Evolutionary conservation across 2,113 vertebrate genomes (phyloP), one percentile per base, ranked within the genome.

Genomic region (Poeciliopsis retropinna): DNA sequence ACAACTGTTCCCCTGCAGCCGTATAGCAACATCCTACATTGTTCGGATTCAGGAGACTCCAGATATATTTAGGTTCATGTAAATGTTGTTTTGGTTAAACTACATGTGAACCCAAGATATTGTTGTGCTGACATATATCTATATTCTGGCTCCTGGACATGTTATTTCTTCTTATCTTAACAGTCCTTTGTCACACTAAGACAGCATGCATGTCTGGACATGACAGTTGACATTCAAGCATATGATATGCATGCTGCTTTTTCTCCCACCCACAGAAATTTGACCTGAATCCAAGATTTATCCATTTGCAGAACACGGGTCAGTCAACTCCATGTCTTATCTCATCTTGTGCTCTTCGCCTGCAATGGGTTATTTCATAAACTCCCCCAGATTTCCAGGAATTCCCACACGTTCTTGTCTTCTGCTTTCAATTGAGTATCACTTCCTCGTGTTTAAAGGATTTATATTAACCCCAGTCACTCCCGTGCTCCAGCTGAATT

Each of bases 241-340:
- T 27, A 10, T 76, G 61, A 70, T 87, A 80, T 87, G 70, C 64
- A 37, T 81, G 73, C 17, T 70, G 14, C 10, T 61, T 34, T 60
- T 30, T 31, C 31, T 63, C 29, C 25, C 60, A 1, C 3, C 32
- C 7, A 25, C 57, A 12, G 73, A 19, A 60, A 9, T 70, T 9
- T 66, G 73, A n/a, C 34, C 34, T 25, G 0, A n/a, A 32, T 70
- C 15, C 62, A 31, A 30, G 25, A 41, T 67, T 37, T 62, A 14
- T 28, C 17, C 14, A 17, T 22, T 22, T 57, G 9, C 2, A 0
- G 22, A 7, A 19, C 9, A n/a, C 7, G 51, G 51, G 51, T n/a
- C 6, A 22, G 47, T 51, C 2, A 51, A 51, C 1, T 51, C 47
- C 47, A 57, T 10, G 9, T 57, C 9, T 57, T 25, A 10, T 57